Evolutionary conservation across 2,797 vertebrate genomes (phyloP).

Genomic region (Chaetodon trifasciatus): DNA sequence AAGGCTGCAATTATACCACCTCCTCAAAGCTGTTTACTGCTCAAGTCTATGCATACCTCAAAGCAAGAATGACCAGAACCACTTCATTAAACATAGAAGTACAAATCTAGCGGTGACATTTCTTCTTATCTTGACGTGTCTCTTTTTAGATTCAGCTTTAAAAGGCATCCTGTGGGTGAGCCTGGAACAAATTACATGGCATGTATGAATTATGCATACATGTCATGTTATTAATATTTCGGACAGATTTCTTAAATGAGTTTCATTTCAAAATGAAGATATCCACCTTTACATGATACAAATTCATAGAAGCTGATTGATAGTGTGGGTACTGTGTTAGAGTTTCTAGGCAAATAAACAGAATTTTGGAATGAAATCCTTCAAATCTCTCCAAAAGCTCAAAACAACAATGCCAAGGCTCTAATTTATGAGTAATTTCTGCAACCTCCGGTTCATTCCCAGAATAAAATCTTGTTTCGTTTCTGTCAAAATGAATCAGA

Average conservation of each 20-base stretch:
- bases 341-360: background rate
- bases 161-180: conserved; percentile 13
- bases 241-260: background rate
- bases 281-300: background rate
- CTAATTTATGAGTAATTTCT: conserved; percentile 18
- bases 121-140: conserved; percentile 12
- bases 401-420: conserved; percentile 7
- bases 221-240: background rate
- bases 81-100: conserved; percentile 52
- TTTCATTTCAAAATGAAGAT: conserved; percentile 12
- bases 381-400: conserved; percentile 9
- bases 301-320: background rate
- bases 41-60: conserved; percentile 25
- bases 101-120: conserved; percentile 32
- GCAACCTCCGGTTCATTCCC: conserved; percentile 16
- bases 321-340: background rate
- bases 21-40: conserved; percentile 55
- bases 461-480: conserved; percentile 3
- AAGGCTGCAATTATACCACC: conserved; percentile 61
- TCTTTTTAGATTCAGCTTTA: background rate
- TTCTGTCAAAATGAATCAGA: conserved; percentile 21
- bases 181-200: conserved; percentile 10
- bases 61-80: conserved; percentile 32
- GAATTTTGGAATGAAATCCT: conserved; percentile 27
- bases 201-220: background rate